Conservation (phyloP, 2,888 invertebrate species). For the Eristalis intricaria region DNA sequence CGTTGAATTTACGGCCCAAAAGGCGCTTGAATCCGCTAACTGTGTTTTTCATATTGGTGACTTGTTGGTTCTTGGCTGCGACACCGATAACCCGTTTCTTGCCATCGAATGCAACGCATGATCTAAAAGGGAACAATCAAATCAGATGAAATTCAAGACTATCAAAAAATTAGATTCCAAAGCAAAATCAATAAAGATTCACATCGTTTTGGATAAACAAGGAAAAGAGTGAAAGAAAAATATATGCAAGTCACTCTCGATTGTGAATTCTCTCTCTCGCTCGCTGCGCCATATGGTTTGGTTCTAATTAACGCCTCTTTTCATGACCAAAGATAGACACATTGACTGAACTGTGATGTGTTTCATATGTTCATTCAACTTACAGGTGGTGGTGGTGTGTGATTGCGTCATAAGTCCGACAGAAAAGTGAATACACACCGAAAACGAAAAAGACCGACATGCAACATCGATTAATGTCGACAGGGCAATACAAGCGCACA, state of each 20-base stretch:
- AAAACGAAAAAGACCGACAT: constrained; percentile 21
- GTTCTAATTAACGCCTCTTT: background rate
- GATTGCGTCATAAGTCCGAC: constrained; percentile 43
- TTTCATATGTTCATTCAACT: constrained; percentile 22
- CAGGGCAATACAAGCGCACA: background rate
- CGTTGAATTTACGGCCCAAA: constrained; percentile 93
- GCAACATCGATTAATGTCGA: constrained; percentile 17
- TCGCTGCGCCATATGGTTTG: background rate
- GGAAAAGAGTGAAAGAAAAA: background rate
- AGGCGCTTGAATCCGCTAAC: constrained; percentile 96
- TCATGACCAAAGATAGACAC: constrained; percentile 24
- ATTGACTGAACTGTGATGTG: background rate
- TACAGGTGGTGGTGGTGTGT: constrained; percentile 38
- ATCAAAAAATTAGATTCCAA: background rate
- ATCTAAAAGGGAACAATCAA: constrained; percentile 83
- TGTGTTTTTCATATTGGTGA: constrained; percentile 98
- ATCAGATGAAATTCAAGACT: background rate
- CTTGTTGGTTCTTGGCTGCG: constrained; percentile 97
- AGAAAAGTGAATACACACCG: background rate
- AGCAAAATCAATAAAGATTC: background rate
- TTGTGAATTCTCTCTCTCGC: too few species aligned
- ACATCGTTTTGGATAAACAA: too few species aligned
- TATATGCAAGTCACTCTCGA: background rate
- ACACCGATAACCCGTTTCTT: constrained; percentile 97
- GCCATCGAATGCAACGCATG: constrained; percentile 97